A percentile compares a stretch with the other conserved stretches of the same genome.
Conservation (phyloP, 2,888 invertebrate species). For the Lucinisca nassula region DNA sequence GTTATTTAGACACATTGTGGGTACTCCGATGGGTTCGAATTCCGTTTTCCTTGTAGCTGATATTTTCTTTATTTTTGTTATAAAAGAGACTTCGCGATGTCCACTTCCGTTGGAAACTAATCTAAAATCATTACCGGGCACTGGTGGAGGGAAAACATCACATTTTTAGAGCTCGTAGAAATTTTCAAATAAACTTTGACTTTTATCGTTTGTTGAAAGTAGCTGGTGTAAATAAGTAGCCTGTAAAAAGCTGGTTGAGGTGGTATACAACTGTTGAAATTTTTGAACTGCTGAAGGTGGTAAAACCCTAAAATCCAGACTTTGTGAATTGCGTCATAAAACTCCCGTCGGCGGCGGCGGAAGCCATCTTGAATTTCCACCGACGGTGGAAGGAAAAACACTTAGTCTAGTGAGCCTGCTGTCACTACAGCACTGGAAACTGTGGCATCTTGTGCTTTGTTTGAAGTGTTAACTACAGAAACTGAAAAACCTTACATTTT, state of each 20-base stretch:
- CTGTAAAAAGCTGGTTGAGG: not conserved
- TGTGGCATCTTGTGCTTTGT: not conserved
- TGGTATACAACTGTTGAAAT: not conserved
- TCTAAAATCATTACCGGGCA: too few species aligned
- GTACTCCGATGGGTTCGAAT: too few species aligned
- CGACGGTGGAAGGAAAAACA: not conserved
- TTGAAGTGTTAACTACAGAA: not conserved
- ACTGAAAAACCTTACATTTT: not conserved
- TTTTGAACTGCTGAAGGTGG: not conserved
- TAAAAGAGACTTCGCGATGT: too few species aligned
- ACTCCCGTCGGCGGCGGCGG: not conserved
- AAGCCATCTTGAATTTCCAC: not conserved
- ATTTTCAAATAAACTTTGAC: not conserved
- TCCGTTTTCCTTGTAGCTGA: too few species aligned
- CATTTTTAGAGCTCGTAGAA: not conserved
- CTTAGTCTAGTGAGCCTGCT: not conserved
- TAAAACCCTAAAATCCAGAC: too few species aligned
- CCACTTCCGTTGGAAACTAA: too few species aligned
- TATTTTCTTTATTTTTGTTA: too few species aligned
- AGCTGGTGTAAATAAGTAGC: not conserved
- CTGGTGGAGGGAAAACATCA: not conserved
- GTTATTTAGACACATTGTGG: too few species aligned
- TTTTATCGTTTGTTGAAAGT: not conserved
- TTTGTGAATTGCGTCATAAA: not conserved
- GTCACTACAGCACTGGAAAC: not conserved